phyloP scores from a whole-genome alignment of 92 coral and sea anemone species.

The Blastomussa wellsi region DNA sequence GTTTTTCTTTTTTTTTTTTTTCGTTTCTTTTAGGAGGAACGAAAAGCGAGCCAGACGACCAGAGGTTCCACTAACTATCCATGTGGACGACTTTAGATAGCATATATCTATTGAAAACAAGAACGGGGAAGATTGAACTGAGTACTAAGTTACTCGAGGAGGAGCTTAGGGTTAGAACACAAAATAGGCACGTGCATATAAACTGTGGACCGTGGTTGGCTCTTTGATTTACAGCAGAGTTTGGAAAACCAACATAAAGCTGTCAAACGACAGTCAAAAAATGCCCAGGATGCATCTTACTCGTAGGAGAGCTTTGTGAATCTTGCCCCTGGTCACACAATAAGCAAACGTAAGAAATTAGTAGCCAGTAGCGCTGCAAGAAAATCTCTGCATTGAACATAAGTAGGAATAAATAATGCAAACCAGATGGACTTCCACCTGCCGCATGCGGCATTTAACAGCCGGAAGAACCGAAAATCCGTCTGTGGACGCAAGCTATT shows the following conservation, averaged over 20 bases:
- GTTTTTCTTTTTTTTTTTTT: not conserved
- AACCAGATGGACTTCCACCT: too few relatives aligned
- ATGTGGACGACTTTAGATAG: constrained; percentile 80
- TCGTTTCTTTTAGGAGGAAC: constrained; percentile 45
- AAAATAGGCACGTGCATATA: not conserved
- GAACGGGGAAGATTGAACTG: too few relatives aligned
- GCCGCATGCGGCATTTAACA: too few relatives aligned
- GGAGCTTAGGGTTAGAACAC: not conserved
- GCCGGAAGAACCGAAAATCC: too few relatives aligned
- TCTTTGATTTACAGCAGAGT: not conserved
- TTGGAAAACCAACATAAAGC: not conserved
- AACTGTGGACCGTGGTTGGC: not conserved
- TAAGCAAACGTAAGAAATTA: not conserved
- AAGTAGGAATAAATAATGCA: not conserved
- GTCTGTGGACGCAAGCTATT: too few relatives aligned
- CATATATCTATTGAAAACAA: not conserved
- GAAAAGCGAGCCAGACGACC: constrained; percentile 48
- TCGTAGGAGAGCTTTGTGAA: too few relatives aligned
- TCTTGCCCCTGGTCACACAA: not conserved
- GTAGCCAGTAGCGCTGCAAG: not conserved
- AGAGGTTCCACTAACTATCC: constrained; percentile 72
- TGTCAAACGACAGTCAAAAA: not conserved
- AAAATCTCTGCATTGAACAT: not conserved
- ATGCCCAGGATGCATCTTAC: too few relatives aligned
- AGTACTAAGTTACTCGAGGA: not conserved